Base-by-base conservation (phyloP, 2,888 invertebrate species). In the Strigamia maritima region DNA sequence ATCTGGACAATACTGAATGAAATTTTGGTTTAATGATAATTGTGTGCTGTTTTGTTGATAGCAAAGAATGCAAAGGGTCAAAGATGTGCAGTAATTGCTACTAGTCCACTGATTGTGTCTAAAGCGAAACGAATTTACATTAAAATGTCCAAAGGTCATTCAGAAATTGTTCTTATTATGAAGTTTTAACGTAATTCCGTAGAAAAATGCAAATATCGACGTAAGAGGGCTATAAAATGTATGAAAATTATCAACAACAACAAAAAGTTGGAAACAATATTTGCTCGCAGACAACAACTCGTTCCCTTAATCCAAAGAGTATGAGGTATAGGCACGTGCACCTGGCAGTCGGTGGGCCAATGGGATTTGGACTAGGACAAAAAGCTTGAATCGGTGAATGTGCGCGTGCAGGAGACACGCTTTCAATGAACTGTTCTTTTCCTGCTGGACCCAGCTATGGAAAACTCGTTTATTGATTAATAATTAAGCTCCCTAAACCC, bases 401-500 rank as follows among this genome's bases (percentile, higher is more conserved):
- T 60, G 24, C 60, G 60, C 60, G 60, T 60, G 60, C 60, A 60
- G 60, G 60, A 60, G 60, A 60, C 60, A 60, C 60, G 60, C 60
- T 60, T 60, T 60, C 60, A 60, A 60, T 60, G 60, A 60, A 60
- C 60, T 60, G 60, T 60, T 60, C 60, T 19, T 60, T 60, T 60
- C 60, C 60, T 60, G 60, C 60, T 60, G 60, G 60, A 60, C 22
- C 24, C 24, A 60, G 60, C 60, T 60, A 24, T 60, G 60, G 60
- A 60, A 60, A 60, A 60, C 60, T 60, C 60, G 60, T 60, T 24
- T 60, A 60, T 60, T 60, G 60, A 60, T 60, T 60, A 60, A 60
- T 60, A 60, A 60, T 60, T 60, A 60, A 60, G 24, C 60, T 19
- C 24, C 60, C 60, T 60, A 60, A 60, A 60, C 60, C 60, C 60